phyloP scores from a whole-genome alignment of 2,113 vertebrate species.

The Cisticola juncidis region DNA sequence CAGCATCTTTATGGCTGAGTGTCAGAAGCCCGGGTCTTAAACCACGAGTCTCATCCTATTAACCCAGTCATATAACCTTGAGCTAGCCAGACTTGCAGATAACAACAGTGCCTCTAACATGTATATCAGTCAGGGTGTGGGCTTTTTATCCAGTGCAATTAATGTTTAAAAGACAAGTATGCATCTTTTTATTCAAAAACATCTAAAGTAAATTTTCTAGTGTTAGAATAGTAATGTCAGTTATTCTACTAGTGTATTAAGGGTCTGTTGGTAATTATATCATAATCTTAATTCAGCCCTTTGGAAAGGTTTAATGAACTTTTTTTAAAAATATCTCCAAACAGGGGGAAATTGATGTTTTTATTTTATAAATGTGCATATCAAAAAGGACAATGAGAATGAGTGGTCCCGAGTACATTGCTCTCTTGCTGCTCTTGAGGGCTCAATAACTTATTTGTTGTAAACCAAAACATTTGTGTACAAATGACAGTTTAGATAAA shows the following conservation, averaged over 20 bases:
- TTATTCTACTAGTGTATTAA: neutral
- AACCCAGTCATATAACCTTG: conserved; percentile 72
- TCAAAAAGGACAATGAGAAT: neutral
- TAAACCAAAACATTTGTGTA: neutral
- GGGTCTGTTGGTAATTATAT: neutral
- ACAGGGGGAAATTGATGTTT: neutral
- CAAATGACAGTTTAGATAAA: neutral
- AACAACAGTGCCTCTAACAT: conserved; percentile 25
- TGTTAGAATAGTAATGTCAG: neutral
- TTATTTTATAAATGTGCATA: neutral
- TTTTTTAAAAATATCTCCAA: neutral
- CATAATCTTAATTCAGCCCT: neutral
- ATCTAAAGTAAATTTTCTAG: neutral
- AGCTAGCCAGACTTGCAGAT: conserved; percentile 55
- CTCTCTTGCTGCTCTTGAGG: neutral
- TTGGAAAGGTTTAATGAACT: neutral
- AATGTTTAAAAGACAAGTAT: neutral
- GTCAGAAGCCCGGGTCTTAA: conserved; percentile 65
- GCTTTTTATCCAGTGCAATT: neutral
- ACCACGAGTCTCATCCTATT: conserved; percentile 65
- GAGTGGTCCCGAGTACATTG: neutral
- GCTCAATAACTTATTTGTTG: neutral
- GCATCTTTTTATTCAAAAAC: neutral
- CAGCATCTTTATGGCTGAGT: conserved; percentile 52
- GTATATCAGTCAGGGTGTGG: conserved; percentile 10